Evolutionary conservation across 2,113 vertebrate genomes (phyloP).

Genomic region (Cyprinodon brontotheroides): DNA sequence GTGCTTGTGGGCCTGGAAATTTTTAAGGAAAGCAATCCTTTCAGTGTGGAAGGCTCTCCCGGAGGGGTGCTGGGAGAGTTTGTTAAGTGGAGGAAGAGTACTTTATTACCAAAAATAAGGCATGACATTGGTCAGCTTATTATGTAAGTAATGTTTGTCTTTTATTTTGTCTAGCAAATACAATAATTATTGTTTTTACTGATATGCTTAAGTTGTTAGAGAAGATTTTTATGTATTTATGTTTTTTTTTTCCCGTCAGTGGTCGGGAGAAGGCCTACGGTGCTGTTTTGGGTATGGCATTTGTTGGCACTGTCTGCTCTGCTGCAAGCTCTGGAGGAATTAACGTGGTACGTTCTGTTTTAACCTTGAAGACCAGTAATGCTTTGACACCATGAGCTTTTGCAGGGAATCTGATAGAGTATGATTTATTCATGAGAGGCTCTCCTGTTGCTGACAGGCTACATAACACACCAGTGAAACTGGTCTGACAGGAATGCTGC

Average conservation of each 20-base stretch:
- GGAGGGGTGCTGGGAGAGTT: constrained; percentile 80
- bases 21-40: constrained; percentile 80
- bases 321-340: constrained; percentile 79
- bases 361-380: constrained; percentile 17
- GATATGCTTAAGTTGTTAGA: background rate
- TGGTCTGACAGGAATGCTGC: constrained; percentile 24
- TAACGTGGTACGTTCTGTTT: constrained; percentile 80
- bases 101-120: constrained; percentile 59
- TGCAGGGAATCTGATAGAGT: constrained; percentile 46
- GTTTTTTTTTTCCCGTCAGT: constrained; percentile 62
- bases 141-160: constrained; percentile 72
- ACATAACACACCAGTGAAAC: constrained; percentile 21
- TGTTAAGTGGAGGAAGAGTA: constrained; percentile 78
- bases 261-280: constrained; percentile 59
- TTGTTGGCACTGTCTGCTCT: constrained; percentile 84
- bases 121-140: constrained; percentile 84
- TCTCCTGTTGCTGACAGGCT: background rate
- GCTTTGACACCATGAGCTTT: constrained; percentile 12
- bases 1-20: constrained; percentile 84
- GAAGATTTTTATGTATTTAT: background rate
- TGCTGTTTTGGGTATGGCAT: constrained; percentile 86
- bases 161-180: background rate
- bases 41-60: constrained; percentile 71
- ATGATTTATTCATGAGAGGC: constrained; percentile 60
- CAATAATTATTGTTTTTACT: background rate